Conservation (phyloP, 2,888 invertebrate genomes). For the Diaprepes abbreviatus region DNA sequence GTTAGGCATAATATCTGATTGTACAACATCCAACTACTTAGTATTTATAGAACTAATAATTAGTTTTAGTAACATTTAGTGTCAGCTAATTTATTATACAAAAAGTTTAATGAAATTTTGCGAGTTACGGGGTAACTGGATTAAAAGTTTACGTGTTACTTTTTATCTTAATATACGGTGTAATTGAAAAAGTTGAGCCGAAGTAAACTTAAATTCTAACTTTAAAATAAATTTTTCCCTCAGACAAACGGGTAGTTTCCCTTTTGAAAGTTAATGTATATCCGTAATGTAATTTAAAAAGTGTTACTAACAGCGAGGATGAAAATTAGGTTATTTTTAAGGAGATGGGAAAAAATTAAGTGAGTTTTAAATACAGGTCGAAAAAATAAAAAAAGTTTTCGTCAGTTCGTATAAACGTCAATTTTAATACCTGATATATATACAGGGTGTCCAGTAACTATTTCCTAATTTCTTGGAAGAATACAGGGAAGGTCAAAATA, state of each 20-base stretch:
- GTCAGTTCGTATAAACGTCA: too few relatives aligned
- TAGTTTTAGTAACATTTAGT: slow-evolving; percentile 7
- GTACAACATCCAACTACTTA: not conserved
- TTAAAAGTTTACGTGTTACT: slow-evolving; percentile 47
- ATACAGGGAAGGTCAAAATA: too few relatives aligned
- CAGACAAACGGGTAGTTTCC: slow-evolving; percentile 40
- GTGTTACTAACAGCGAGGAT: slow-evolving; percentile 13
- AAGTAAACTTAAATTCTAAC: slow-evolving; percentile 36
- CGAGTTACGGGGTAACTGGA: slow-evolving; percentile 37
- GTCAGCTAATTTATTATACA: slow-evolving; percentile 41
- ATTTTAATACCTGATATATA: too few relatives aligned
- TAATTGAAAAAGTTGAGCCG: slow-evolving; percentile 48
- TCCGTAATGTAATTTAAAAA: slow-evolving; percentile 38
- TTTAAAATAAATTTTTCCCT: slow-evolving; percentile 40
- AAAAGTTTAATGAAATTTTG: slow-evolving; percentile 47
- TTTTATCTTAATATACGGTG: slow-evolving; percentile 46
- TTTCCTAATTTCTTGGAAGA: too few relatives aligned
- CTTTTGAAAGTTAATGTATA: slow-evolving; percentile 31
- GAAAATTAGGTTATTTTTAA: not conserved
- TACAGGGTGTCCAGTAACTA: too few relatives aligned
- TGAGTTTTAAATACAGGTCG: not conserved
- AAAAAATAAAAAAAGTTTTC: too few relatives aligned
- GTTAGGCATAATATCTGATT: slow-evolving; percentile 22
- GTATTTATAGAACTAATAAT: slow-evolving; percentile 30
- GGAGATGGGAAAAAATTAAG: slow-evolving; percentile 4